These are phyloP conservation scores for Heterotis niloticus DNA, from an alignment of 2,113 vertebrate genomes.

Conservation along the genomic window DNA sequence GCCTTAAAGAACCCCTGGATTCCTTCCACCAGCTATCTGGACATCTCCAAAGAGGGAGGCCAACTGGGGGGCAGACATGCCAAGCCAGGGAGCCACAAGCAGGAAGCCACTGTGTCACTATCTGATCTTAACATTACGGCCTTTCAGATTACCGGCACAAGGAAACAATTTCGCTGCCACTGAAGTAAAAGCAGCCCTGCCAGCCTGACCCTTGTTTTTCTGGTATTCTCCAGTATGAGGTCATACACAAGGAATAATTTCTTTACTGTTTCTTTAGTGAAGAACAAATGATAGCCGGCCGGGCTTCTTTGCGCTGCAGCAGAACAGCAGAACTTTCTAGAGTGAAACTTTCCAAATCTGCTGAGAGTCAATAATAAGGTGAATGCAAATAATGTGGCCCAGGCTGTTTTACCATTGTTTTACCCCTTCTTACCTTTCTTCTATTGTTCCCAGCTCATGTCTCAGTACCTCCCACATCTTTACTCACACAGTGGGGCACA, in stretches of 20 bases:
- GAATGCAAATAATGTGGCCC: not conserved
- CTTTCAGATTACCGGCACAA: no score
- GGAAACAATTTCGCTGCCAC: not conserved
- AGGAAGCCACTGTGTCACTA: not conserved
- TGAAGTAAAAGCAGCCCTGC: not conserved
- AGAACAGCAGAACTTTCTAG: not conserved
- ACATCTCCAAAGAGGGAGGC: constrained; percentile 45
- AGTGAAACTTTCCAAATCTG: no score
- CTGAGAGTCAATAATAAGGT: not conserved
- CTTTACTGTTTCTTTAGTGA: not conserved
- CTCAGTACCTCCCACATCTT: constrained; percentile 31
- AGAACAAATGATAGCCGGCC: not conserved
- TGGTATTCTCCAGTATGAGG: not conserved
- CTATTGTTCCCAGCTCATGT: not conserved
- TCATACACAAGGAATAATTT: not conserved
- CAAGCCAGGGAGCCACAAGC: not conserved
- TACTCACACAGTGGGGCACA: constrained; percentile 40
- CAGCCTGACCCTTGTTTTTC: not conserved
- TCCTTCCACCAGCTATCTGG: constrained; percentile 38
- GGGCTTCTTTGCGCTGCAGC: not conserved
- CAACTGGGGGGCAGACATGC: not conserved
- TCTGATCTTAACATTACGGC: not conserved
- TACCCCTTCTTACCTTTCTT: not conserved
- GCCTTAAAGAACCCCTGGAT: constrained; percentile 36
- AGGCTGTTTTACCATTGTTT: not conserved